Percentiles rank a stretch among this genome's conserved stretches.
phyloP scores from a whole-genome alignment of 2,888 invertebrate genomes.

The Andricus curvator region DNA sequence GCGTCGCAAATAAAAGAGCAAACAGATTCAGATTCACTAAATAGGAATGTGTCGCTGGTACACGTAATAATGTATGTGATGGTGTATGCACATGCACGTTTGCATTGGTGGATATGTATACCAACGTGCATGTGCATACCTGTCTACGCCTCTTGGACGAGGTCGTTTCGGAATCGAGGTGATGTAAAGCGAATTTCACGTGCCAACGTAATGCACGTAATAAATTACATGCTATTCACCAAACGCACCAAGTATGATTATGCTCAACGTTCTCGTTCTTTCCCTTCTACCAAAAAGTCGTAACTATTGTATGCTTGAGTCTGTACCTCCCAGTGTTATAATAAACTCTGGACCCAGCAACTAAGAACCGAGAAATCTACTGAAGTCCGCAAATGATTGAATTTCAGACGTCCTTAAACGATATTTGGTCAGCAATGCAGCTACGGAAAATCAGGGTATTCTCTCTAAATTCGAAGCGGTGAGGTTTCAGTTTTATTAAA shows the following conservation, averaged over 20 bases:
- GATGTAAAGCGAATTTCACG: conserved; percentile 39
- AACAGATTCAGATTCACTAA: conserved; percentile 27
- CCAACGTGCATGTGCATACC: background rate
- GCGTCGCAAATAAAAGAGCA: conserved; percentile 12
- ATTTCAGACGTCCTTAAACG: background rate
- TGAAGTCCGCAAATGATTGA: background rate
- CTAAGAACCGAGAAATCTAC: background rate
- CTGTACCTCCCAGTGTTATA: background rate
- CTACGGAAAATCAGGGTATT: background rate
- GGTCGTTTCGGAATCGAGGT: conserved; percentile 39
- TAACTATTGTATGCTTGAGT: conserved; percentile 1
- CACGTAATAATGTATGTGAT: background rate
- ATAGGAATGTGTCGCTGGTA: background rate
- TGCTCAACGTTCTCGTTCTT: conserved; percentile 21
- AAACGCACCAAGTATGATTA: conserved; percentile 36
- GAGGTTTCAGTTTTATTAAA: no score
- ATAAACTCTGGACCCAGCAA: background rate
- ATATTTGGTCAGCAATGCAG: background rate
- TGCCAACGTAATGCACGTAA: conserved; percentile 34
- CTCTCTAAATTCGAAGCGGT: no score
- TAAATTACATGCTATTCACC: conserved; percentile 21
- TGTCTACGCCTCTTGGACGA: conserved; percentile 26
- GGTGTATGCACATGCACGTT: background rate
- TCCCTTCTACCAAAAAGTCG: background rate
- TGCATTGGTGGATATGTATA: background rate